These are phyloP conservation scores for Celastrina argiolus DNA, from an alignment of 2,888 invertebrate genomes.

Conservation along the genomic window DNA sequence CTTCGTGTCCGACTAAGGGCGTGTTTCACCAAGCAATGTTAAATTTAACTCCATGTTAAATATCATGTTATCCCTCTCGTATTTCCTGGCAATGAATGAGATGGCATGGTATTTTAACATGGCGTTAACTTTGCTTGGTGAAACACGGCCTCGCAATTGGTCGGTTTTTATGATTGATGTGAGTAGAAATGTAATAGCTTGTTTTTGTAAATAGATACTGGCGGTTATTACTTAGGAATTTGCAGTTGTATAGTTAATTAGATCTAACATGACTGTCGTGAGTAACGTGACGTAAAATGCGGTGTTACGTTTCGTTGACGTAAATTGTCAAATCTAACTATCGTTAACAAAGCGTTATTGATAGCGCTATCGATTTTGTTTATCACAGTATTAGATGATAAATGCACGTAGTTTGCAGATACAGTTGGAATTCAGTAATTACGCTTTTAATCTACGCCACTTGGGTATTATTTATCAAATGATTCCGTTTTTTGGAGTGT, in stretches of 20 bases:
- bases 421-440: not conserved
- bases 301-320: constrained; percentile 6
- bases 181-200: not conserved
- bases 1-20: too few species aligned
- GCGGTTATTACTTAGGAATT: not conserved
- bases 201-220: not conserved
- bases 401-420: not conserved
- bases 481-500: too few species aligned
- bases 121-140: too few species aligned
- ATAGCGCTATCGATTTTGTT: not conserved
- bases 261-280: not conserved
- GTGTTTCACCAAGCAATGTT: too few species aligned
- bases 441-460: too few species aligned
- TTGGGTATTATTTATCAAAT: too few species aligned
- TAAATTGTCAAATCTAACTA: not conserved
- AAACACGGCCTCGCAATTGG: too few species aligned
- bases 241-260: not conserved
- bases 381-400: not conserved
- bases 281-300: not conserved
- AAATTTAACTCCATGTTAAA: too few species aligned
- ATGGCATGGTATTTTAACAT: too few species aligned
- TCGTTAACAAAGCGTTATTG: not conserved
- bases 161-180: not conserved
- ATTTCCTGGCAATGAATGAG: too few species aligned
- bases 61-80: too few species aligned